Evolutionary conservation across 2,113 vertebrate species (phyloP).

Genomic region (Pleuronectes platessa): DNA sequence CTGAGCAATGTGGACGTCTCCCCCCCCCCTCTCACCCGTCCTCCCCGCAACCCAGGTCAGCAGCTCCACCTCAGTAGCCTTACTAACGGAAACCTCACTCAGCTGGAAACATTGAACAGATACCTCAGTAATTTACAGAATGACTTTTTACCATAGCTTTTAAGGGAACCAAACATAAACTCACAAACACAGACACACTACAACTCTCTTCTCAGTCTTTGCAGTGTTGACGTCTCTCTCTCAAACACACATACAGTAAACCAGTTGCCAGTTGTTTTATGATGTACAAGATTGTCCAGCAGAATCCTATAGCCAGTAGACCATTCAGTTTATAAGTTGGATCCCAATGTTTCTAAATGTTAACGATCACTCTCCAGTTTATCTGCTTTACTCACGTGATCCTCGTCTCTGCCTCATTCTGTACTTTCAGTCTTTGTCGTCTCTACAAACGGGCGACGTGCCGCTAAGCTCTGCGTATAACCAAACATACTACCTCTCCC

Average conservation of each 20-base stretch:
- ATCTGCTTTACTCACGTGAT: slow-evolving; percentile 46
- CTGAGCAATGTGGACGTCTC: slow-evolving; percentile 15
- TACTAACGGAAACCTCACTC: slow-evolving; percentile 75
- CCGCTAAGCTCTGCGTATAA: slow-evolving; percentile 69
- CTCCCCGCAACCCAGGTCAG: slow-evolving; percentile 68
- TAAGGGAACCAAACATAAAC: slow-evolving; percentile 72
- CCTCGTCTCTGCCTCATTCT: slow-evolving; percentile 48
- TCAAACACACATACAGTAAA: slow-evolving; percentile 13
- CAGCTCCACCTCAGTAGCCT: slow-evolving; percentile 81
- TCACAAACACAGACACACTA: slow-evolving; percentile 32
- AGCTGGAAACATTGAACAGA: slow-evolving; percentile 68
- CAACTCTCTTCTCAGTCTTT: slow-evolving; percentile 50
- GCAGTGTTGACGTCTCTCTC: slow-evolving; percentile 32
- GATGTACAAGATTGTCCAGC: slow-evolving; percentile 38
- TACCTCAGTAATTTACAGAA: slow-evolving; percentile 74
- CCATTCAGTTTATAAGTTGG: slow-evolving; percentile 45
- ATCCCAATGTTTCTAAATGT: slow-evolving; percentile 69
- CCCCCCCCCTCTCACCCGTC: background rate
- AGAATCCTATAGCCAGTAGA: slow-evolving; percentile 53
- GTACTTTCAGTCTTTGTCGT: slow-evolving; percentile 15
- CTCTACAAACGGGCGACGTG: slow-evolving; percentile 33
- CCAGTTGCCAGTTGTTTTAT: slow-evolving; percentile 41
- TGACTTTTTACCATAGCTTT: slow-evolving; percentile 66
- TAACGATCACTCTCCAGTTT: slow-evolving; percentile 24
- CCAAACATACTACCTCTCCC: slow-evolving; percentile 85